Evolutionary conservation across 2,888 invertebrate genomes (phyloP).

Genomic region (Dryocosmus kuriphilus): DNA sequence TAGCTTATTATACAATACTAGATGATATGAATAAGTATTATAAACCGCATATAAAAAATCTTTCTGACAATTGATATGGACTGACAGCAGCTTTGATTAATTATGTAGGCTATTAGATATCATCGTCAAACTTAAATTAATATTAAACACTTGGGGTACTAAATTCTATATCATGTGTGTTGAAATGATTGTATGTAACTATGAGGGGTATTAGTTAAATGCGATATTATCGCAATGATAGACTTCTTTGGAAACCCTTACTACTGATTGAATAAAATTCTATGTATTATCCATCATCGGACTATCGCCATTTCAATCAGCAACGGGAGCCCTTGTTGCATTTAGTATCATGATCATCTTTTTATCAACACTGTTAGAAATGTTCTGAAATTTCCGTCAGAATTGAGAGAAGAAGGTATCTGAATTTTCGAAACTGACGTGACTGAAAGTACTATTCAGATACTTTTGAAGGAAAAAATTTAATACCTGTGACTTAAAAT

Average conservation of each 20-base stretch:
- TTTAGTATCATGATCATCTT: constrained; percentile 4
- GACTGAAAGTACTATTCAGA: too few species aligned
- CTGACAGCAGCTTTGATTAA: neutral
- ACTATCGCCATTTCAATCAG: constrained; percentile 18
- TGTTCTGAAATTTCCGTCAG: too few species aligned
- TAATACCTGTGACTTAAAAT: too few species aligned
- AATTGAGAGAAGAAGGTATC: too few species aligned
- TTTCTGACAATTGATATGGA: constrained; percentile 1
- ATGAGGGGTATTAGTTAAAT: neutral
- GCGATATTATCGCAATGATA: neutral
- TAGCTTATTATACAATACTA: neutral
- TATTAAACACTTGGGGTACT: constrained; percentile 11
- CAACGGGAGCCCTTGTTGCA: neutral
- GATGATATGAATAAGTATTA: neutral
- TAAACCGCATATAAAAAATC: neutral
- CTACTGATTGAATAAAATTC: constrained; percentile 17
- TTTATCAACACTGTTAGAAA: too few species aligned
- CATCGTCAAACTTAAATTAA: neutral
- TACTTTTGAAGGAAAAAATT: too few species aligned
- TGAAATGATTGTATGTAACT: constrained; percentile 1
- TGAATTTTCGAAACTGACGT: too few species aligned
- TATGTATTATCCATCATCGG: constrained; percentile 5
- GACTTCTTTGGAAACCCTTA: constrained; percentile 7
- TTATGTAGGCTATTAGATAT: neutral
- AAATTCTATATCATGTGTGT: neutral